Conservation (phyloP, 2,797 vertebrate genomes). For the Myotis findleyi region DNA sequence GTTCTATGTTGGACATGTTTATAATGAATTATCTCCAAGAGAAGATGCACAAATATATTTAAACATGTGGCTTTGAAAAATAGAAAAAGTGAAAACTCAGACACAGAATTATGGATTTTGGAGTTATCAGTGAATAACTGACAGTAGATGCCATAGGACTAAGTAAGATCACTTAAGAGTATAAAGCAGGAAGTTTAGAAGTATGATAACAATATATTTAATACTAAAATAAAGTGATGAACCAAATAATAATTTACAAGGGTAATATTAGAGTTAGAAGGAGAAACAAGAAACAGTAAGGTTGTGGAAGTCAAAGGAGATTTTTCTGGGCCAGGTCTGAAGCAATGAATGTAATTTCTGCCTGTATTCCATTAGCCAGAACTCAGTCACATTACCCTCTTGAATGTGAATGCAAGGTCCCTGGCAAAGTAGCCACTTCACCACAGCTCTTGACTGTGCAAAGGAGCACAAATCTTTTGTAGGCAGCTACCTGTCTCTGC, state of each 20-base stretch:
- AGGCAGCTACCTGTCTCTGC: background rate
- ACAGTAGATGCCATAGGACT: background rate
- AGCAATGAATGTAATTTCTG: conserved; percentile 34
- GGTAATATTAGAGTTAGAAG: background rate
- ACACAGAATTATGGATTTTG: background rate
- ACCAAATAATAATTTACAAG: conserved; percentile 2
- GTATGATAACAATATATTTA: background rate
- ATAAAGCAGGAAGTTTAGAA: conserved; percentile 15
- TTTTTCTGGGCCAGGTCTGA: background rate
- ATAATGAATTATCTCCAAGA: background rate
- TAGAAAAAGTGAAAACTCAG: background rate
- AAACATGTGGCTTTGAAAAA: background rate
- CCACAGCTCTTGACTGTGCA: background rate
- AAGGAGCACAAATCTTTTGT: background rate
- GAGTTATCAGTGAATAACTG: conserved; percentile 10
- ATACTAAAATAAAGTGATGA: background rate
- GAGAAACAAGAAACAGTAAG: conserved; percentile 10
- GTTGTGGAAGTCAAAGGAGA: background rate
- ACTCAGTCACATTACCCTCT: background rate
- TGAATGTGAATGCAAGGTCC: background rate
- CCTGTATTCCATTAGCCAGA: background rate
- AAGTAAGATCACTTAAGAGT: background rate
- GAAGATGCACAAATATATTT: conserved; percentile 16
- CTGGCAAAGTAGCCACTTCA: background rate
- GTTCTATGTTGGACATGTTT: background rate